A percentile compares a stretch with the other conserved stretches of the same genome.
phyloP scores from a whole-genome alignment of 2,113 vertebrate genomes.

The Phalacrocorax pelagicus region DNA sequence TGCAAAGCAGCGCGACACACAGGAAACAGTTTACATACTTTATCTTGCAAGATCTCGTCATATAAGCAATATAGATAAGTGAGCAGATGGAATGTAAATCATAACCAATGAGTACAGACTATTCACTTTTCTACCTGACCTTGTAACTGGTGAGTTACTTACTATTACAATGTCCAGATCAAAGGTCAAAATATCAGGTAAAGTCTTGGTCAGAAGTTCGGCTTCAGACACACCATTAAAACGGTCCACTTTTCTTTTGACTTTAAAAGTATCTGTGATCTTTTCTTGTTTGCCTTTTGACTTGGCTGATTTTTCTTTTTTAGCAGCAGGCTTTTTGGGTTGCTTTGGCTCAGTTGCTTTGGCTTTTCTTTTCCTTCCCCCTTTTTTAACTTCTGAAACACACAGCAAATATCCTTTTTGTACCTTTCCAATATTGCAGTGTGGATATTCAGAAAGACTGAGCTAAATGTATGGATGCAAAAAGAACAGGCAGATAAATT shows the following conservation, averaged over 20 bases:
- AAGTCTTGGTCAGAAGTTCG: constrained; percentile 93
- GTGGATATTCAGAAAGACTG: background rate
- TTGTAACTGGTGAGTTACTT: constrained; percentile 60
- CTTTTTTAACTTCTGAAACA: constrained; percentile 79
- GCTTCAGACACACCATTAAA: constrained; percentile 97
- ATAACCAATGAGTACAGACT: background rate
- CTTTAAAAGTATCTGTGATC: constrained; percentile 95
- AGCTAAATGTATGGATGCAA: background rate
- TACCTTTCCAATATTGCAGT: background rate
- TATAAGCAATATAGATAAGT: background rate
- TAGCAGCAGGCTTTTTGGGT: constrained; percentile 70
- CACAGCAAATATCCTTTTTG: background rate
- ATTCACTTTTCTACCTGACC: background rate
- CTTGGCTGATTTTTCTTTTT: constrained; percentile 71
- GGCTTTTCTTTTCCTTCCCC: constrained; percentile 83
- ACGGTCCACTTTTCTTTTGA: constrained; percentile 95
- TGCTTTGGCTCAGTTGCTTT: constrained; percentile 73
- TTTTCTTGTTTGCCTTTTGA: constrained; percentile 93
- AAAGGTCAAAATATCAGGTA: constrained; percentile 93
- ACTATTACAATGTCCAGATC: constrained; percentile 99
- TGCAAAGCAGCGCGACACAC: background rate
- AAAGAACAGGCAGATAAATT: background rate
- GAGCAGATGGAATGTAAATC: background rate
- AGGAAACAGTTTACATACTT: background rate
- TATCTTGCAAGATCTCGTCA: constrained; percentile 18